phyloP scores from a whole-genome alignment of 23 tunicate genomes.

The Halocynthia aurantium region DNA sequence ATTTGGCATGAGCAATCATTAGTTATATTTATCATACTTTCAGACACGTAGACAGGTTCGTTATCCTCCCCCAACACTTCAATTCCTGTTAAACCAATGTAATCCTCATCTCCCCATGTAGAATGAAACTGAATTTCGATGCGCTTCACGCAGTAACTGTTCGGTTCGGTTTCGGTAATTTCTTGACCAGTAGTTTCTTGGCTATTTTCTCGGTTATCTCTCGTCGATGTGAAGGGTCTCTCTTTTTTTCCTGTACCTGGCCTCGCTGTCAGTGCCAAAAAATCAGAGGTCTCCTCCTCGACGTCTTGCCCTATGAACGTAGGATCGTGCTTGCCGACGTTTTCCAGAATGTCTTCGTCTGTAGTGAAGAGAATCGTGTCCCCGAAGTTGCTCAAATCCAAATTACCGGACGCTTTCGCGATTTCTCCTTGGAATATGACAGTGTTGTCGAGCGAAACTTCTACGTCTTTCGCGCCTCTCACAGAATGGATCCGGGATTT shows the following conservation, averaged over 20 bases:
- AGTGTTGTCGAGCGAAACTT: slow-evolving; percentile 42
- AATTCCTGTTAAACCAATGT: slow-evolving; percentile 51
- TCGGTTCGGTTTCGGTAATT: not conserved
- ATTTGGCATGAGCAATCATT: not conserved
- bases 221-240: no score
- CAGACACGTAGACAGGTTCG: slow-evolving; percentile 18
- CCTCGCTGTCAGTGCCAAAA: slow-evolving; percentile 4
- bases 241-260: slow-evolving; percentile 10
- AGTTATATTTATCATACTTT: not conserved
- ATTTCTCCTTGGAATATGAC: slow-evolving; percentile 77
- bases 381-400: slow-evolving; percentile 36
- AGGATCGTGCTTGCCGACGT: slow-evolving; percentile 61
- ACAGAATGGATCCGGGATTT: slow-evolving; percentile 78
- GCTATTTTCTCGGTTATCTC: not conserved
- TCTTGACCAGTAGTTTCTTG: not conserved
- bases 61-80: slow-evolving; percentile 34
- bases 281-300: not conserved
- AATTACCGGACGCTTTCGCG: slow-evolving; percentile 48
- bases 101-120: slow-evolving; percentile 42
- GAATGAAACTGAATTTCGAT: slow-evolving; percentile 25
- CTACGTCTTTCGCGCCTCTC: slow-evolving; percentile 59
- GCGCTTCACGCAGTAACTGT: slow-evolving; percentile 31
- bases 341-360: slow-evolving; percentile 72
- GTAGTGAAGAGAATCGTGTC: slow-evolving; percentile 82
- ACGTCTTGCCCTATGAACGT: slow-evolving; percentile 14